A percentile compares a stretch with the other conserved stretches of the same genome.
Evolutionary conservation across 2,888 invertebrate species (phyloP).

Genomic region (Trachelus tabidus): DNA sequence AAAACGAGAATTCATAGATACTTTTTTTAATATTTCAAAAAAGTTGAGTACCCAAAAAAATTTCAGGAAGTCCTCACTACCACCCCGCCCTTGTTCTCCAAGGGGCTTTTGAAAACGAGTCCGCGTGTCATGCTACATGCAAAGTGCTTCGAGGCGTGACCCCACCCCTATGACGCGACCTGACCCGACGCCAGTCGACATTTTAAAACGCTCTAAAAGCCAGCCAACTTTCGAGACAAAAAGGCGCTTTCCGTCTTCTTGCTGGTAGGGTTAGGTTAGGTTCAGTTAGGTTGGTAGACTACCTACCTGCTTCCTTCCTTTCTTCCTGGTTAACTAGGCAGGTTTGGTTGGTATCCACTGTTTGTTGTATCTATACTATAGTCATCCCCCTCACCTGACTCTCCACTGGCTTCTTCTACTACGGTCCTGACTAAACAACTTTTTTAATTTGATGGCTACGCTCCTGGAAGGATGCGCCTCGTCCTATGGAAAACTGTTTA

Average conservation of each 20-base stretch:
- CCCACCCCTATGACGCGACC: background rate
- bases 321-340: background rate
- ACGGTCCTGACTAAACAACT: background rate
- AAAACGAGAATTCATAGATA: background rate
- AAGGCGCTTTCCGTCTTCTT: constrained; percentile 9
- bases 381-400: background rate
- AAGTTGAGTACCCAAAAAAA: background rate
- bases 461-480: background rate
- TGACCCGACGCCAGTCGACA: constrained; percentile 16
- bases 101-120: background rate
- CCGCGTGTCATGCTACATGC: background rate
- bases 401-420: background rate
- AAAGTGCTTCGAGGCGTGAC: constrained; percentile 3
- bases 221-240: constrained; percentile 23
- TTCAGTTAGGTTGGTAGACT: background rate
- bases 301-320: background rate
- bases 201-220: constrained; percentile 24
- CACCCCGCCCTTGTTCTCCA: background rate
- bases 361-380: background rate
- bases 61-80: background rate
- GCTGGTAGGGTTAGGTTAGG: background rate
- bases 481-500: background rate
- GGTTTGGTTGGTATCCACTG: background rate
- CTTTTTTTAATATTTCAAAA: background rate
- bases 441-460: background rate